Conservation (phyloP, 2,888 invertebrate species). For the Ormyrus pomaceus region DNA sequence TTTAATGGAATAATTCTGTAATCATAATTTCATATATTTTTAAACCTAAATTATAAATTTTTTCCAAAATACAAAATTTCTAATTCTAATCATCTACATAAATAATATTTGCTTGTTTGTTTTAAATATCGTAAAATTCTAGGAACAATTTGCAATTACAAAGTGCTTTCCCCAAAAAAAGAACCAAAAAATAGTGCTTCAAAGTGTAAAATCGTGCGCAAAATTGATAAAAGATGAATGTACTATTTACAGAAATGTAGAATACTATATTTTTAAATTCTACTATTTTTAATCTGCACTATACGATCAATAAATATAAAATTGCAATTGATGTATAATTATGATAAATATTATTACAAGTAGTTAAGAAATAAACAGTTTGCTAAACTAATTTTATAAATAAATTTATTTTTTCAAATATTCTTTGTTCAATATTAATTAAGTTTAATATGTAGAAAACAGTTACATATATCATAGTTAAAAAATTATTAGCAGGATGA, state of each 20-base stretch:
- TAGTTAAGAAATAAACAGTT: constrained; percentile 16
- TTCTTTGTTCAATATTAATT: background rate
- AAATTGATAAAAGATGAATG: constrained; percentile 4
- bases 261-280: constrained; percentile 47
- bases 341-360: constrained; percentile 20
- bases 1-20: background rate
- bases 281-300: constrained; percentile 57
- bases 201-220: constrained; percentile 6
- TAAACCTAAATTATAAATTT: background rate
- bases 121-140: constrained; percentile 59
- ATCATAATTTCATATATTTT: background rate
- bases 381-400: constrained; percentile 5
- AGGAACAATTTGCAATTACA: background rate
- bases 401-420: constrained; percentile 35
- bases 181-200: constrained; percentile 2
- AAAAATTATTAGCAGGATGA: background rate
- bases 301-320: background rate
- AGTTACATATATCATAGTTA: background rate
- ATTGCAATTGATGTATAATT: no score
- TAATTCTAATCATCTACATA: no score
- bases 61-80: constrained; percentile 1
- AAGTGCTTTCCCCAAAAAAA: constrained; percentile 10
- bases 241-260: constrained; percentile 60
- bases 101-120: background rate
- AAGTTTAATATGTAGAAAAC: background rate